phyloP scores from a whole-genome alignment of 2,797 vertebrate genomes.

The Eidolon dupreanum region DNA sequence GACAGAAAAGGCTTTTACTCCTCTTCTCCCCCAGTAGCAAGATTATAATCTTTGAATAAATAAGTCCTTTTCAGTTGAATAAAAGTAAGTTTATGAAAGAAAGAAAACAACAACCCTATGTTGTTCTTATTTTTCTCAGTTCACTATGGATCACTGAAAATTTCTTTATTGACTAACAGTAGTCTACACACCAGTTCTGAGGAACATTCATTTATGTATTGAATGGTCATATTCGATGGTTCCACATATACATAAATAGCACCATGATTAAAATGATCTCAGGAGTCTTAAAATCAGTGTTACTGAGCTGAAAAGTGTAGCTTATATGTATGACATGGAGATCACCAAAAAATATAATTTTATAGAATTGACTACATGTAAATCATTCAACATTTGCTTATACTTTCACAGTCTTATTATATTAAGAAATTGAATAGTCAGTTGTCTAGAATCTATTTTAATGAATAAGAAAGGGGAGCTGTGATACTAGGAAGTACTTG shows the following conservation, averaged over 20 bases:
- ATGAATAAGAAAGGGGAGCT: background rate
- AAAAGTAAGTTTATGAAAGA: background rate
- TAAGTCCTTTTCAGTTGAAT: background rate
- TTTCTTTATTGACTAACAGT: background rate
- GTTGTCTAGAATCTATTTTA: background rate
- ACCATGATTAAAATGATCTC: background rate
- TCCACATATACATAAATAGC: background rate
- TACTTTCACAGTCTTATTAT: background rate
- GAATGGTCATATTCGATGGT: background rate
- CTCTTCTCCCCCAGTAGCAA: background rate
- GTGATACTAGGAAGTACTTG: background rate
- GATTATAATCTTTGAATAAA: background rate
- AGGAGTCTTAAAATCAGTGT: background rate
- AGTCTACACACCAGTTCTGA: background rate
- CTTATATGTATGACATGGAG: background rate
- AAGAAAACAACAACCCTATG: background rate
- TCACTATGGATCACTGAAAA: conserved; percentile 7
- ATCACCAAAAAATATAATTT: background rate
- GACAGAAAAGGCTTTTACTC: background rate
- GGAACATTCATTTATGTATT: background rate
- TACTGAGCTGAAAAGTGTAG: background rate
- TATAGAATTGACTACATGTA: background rate
- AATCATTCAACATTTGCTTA: background rate
- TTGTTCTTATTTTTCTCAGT: background rate
- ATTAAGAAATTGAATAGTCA: background rate